Evolutionary conservation across 2,888 invertebrate genomes (phyloP), one percentile per base, ranked within the genome.

Genomic region (Eristalis pertinax): DNA sequence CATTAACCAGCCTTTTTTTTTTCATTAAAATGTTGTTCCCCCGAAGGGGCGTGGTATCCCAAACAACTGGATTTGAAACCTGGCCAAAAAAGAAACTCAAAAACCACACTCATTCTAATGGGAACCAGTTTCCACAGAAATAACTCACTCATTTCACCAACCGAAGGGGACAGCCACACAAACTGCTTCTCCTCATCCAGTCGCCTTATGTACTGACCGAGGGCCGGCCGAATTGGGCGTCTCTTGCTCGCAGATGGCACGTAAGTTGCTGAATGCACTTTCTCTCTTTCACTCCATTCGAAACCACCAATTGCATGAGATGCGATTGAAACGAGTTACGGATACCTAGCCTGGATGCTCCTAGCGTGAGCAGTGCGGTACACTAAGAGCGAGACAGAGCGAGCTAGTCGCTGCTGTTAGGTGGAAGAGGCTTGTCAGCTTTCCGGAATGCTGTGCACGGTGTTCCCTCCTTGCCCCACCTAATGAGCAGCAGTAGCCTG

Each of bases 181-280:
- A 5, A 19, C 8, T n/a, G 5, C 3, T 26, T 43, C 43, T 10
- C 10, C 43, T n/a, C 10, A 64, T 63, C 73, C 32, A 62, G 43
- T 32, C 22, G 32, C 2, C 29, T 22, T 74, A 64, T 74, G 13
- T 74, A 74, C 73, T 43, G 11, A 29, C 13, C 7, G 29, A 32
- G 8, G 85, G 85, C 85, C 68, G 67, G 60, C 50, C 50, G 8
- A 4, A 8, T 50, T 22, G 19, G 0, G 2, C 13, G 7, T 87
- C 76, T 63, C 79, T 8, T 22, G 79, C 72, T 15, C 5, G 1
- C 79, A 22, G 5, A 0, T 4, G 0, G 0, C 0, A 0, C 4
- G 8, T 19, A 0, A 50, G 22, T 79, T 50, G 87, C 87, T 87
- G 87, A 87, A 87, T 87, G 7, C 4, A 19, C 0, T 24, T 56